Evolutionary conservation across 2,113 vertebrate species (phyloP), one percentile per base, ranked within the genome.

Genomic region (Callipepla squamata): DNA sequence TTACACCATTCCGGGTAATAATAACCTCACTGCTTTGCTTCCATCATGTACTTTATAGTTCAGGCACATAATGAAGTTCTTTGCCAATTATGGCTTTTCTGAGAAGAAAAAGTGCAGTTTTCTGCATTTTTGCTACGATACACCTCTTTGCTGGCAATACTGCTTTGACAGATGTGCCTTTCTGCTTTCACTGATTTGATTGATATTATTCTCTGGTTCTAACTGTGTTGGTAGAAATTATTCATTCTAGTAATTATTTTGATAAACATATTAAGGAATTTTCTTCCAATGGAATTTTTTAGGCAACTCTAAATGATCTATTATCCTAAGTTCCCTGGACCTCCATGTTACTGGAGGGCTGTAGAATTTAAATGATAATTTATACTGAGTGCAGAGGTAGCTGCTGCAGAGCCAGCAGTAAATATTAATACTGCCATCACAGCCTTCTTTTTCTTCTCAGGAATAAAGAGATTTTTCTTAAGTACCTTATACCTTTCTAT

Each of bases 61-160:
- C 82, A 67, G 81, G 89, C 59, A 69, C 75, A 77, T 30, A 55
- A 47, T 94, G 91, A 87, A 89, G 59, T 93, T 84, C 78, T 85
- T 90, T 92, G 75, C 91, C 91, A 91, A 94, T 93, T 83, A 94
- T 25, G 79, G 76, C 68, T 93, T 95, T 94, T 83, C 67, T 89
- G 87, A 89, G 84, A 26, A 74, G n/a, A 86, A 51, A 89, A 89
- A 85, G 63, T 87, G 47, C 79, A 87, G 68, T 91, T 94, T 94
- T 74, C 76, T 68, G 11, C 76, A 91, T 36, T 96, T 92, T 32
- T 92, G 26, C 75, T 91, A 13, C 75, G 80, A 91, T 94, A 44
- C 63, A 10, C 85, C 68, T 96, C 47, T 85, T 94, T 92, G 67
- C 91, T 91, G 85, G 81, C 73, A 95, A 91, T 92, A 57, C 23